Evolutionary conservation across 2,113 vertebrate species (phyloP), one percentile per base, ranked within the genome.

Genomic region (Colistium nudipinnis): DNA sequence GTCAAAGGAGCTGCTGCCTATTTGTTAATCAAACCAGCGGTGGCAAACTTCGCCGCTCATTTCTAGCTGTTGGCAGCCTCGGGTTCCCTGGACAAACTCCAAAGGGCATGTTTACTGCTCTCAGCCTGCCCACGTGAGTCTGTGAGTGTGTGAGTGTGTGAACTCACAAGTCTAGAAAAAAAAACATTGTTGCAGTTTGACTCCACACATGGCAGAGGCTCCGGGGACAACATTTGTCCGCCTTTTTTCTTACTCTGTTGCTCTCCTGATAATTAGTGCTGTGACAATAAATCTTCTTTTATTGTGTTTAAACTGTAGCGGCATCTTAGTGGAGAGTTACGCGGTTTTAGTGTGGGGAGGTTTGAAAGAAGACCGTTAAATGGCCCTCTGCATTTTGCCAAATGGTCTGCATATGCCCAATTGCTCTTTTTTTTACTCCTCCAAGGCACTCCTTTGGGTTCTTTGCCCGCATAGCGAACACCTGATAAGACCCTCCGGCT

Each of bases 61-160:
- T 44, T 64, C 47, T 62, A 41, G 41, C 51, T 68, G 72, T 47
- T 47, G 33, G 36, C 60, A 52, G 74, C 61, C 30, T 57, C 44
- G 61, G 68, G 27, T 76, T 67, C 62, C 33, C 27, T 41, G 71
- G 74, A 47, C 78, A 84, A 82, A 85, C 63, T 87, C 76, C 80
- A 85, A 84, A 87, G 78, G 66, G 62, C 45, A 69, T 81, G 72
- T 85, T 79, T 68, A 76, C 75, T 73, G 30, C 62, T 55, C 48
- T 81, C 62, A 36, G 43, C n/a, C n/a, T n/a, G n/a, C n/a, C n/a
- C 14, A 17, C 51, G 35, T 24, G 31, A 47, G 33, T 27, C 28
- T 33, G 25, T 39, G 53, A n/a, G 22, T 60, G 61, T 47, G 30
- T 62, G n/a, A 53, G 33, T 51, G 48, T 27, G 43, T 78, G 22